phyloP scores from a whole-genome alignment of 2,113 vertebrate species.

The Trogon melanurus region DNA sequence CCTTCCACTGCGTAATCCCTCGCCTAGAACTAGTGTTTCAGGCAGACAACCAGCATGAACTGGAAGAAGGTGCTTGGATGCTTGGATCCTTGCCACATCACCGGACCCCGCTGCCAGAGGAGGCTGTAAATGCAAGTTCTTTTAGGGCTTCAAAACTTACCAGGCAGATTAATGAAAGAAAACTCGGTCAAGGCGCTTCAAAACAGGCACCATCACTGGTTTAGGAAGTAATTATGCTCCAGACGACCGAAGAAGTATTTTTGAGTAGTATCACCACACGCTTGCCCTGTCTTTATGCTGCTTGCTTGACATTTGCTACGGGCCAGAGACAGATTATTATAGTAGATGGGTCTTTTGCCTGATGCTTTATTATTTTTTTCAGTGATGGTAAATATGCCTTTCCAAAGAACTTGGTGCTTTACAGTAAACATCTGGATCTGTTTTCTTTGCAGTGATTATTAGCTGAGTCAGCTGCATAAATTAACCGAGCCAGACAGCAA shows the following conservation, averaged over 20 bases:
- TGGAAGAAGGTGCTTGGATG: not conserved
- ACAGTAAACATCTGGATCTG: conserved; percentile 17
- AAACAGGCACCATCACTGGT: not conserved
- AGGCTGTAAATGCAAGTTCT: not conserved
- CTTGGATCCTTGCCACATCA: not conserved
- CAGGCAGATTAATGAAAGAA: not conserved
- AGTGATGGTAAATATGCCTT: not conserved
- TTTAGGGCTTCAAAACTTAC: not conserved
- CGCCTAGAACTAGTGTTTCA: not conserved
- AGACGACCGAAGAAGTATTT: not conserved
- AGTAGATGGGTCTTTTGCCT: not conserved
- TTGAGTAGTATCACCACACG: not conserved
- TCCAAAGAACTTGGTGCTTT: not conserved
- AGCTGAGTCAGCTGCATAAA: conserved; percentile 53
- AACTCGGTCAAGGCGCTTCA: not conserved
- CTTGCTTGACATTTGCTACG: not conserved
- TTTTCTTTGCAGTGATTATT: not conserved
- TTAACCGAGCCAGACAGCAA: conserved; percentile 14
- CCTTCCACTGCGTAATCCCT: not conserved
- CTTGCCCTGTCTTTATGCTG: not conserved
- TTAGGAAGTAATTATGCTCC: not conserved
- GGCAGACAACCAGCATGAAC: not conserved
- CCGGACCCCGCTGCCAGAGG: not conserved
- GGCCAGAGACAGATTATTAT: not conserved
- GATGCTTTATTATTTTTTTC: not conserved